Evolutionary conservation across 2,797 vertebrate species (phyloP), one percentile per base, ranked within the genome.

Genomic region (Myotis findleyi): DNA sequence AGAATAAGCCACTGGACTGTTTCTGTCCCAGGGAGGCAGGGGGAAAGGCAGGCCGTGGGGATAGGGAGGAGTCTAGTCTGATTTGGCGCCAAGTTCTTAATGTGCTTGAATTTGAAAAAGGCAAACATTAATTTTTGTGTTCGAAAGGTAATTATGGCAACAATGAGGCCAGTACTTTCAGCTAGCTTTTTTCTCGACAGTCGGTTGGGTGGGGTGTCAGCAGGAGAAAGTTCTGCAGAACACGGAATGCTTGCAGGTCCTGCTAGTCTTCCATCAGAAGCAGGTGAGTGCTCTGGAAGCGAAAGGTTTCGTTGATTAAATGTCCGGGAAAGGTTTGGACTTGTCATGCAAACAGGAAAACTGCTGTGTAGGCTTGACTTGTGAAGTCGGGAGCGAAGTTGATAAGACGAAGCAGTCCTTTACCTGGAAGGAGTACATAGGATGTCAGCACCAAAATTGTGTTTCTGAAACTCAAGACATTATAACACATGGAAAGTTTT

Each of bases 331-430:
- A 72, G 51, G 57, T 91, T 92, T 83, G 47, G 36, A 92, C 71
- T 91, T 90, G 41, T 64, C 47, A 30, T n/a, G 3, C 62, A 79
- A 91, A 69, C 49, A 87, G 86, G 38, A 87, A 91, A 93, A 85
- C 83, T 53, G 82, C 44, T 33, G 1, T 25, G 6, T 23, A 38
- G 44, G n/a, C n/a, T 87, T 88, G 69, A 81, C 41, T 93, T 81
- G 44, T 25, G 49, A 75, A 51, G 49, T 85, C 44, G 62, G 76
- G 89, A 94, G 30, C 51, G 33, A 49, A 64, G 68, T 33, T 59
- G 71, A 62, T 87, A 85, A 89, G 47, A 59, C 73, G 17, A 81
- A 53, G 47, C 75, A 69, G 93, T 36, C 25, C 0, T 87, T 89
- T n/a, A 18, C 75, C n/a, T 36, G 7, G 13, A 69, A 51, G 71